Conservation (phyloP, 2,113 vertebrate species). For the Ibidorhyncha struthersii region DNA sequence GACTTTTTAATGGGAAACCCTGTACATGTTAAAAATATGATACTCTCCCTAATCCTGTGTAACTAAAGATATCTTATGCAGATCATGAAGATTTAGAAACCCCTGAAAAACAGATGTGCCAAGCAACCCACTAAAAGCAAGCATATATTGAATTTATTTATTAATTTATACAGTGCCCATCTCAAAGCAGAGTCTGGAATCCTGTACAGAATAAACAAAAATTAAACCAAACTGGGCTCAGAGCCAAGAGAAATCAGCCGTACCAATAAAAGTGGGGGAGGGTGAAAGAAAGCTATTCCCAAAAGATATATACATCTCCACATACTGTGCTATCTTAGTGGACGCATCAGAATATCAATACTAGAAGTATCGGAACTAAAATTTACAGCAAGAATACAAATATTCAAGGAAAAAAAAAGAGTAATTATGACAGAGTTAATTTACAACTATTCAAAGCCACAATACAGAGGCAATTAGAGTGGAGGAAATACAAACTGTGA, state of each 20-base stretch:
- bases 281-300: background rate
- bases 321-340: background rate
- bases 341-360: background rate
- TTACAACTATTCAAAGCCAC: slow-evolving; percentile 33
- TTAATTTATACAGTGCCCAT: slow-evolving; percentile 51
- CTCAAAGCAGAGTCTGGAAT: slow-evolving; percentile 24
- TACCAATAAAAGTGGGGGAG: background rate
- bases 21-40: slow-evolving; percentile 39
- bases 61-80: slow-evolving; percentile 14
- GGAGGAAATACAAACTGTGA: slow-evolving; percentile 38
- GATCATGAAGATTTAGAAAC: slow-evolving; percentile 45
- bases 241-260: slow-evolving; percentile 17
- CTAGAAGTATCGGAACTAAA: background rate
- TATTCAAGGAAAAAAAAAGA: background rate
- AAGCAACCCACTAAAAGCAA: slow-evolving; percentile 9
- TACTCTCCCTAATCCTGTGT: slow-evolving; percentile 1
- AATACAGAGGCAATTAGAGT: slow-evolving; percentile 4
- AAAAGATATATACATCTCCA: background rate
- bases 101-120: slow-evolving; percentile 31
- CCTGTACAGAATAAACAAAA: slow-evolving; percentile 52
- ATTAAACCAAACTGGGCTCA: slow-evolving; percentile 46
- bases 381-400: slow-evolving; percentile 14
- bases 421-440: slow-evolving; percentile 47
- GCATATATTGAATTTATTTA: slow-evolving; percentile 46
- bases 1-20: slow-evolving; percentile 15